phyloP scores from a whole-genome alignment of 2,797 vertebrate species.

The Gobio occitaniae region DNA sequence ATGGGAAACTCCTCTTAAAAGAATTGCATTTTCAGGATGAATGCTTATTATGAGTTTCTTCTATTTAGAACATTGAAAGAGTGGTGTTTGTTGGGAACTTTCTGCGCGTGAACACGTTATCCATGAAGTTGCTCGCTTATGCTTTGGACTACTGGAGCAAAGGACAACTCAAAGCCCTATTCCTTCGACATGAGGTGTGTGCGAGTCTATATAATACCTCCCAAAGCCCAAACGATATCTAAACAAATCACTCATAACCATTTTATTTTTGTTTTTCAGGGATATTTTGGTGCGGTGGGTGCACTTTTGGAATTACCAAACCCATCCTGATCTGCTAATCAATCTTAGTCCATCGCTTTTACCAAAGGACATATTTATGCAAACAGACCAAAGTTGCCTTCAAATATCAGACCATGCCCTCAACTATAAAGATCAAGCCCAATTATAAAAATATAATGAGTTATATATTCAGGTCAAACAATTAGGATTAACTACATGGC shows the following conservation, averaged over 20 bases:
- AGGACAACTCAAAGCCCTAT: slow-evolving; percentile 95
- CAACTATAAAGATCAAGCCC: background rate
- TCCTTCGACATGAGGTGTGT: slow-evolving; percentile 91
- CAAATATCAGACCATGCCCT: slow-evolving; percentile 31
- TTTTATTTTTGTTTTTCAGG: slow-evolving; percentile 75
- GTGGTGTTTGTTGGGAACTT: slow-evolving; percentile 99
- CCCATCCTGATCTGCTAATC: slow-evolving; percentile 77
- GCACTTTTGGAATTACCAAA: slow-evolving; percentile 91
- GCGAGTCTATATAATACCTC: background rate
- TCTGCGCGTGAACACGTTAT: slow-evolving; percentile 94
- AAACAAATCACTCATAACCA: background rate
- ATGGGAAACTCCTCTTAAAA: slow-evolving; percentile 24
- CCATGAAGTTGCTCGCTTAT: slow-evolving; percentile 94
- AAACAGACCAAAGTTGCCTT: slow-evolving; percentile 64
- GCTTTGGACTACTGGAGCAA: slow-evolving; percentile 99
- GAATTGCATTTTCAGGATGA: background rate
- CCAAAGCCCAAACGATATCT: background rate
- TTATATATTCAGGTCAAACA: background rate
- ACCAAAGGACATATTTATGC: slow-evolving; percentile 66
- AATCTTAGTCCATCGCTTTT: slow-evolving; percentile 46
- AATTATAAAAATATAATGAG: background rate
- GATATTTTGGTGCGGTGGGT: slow-evolving; percentile 96
- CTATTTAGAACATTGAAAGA: slow-evolving; percentile 89
- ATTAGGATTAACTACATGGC: background rate
- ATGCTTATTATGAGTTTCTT: slow-evolving; percentile 37